Evolutionary conservation across 2,113 vertebrate species (phyloP).

Genomic region (Phrynocephalus versicolor): DNA sequence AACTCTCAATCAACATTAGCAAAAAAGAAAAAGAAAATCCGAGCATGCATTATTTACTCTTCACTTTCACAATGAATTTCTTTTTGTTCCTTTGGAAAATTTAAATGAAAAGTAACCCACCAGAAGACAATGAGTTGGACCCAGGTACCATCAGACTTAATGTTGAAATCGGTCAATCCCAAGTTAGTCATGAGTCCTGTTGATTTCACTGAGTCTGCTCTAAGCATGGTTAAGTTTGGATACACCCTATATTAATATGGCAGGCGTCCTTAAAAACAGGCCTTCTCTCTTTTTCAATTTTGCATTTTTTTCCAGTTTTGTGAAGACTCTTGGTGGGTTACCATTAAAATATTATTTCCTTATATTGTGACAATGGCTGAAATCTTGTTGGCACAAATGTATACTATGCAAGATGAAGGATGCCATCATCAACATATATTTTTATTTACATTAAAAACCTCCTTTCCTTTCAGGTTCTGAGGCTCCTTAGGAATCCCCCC

Average conservation of each 20-base stretch:
- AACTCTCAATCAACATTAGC: conserved; percentile 18
- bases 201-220: background rate
- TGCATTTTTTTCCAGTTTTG: background rate
- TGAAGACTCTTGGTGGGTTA: conserved; percentile 24
- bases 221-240: background rate
- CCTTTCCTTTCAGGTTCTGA: too few relatives aligned
- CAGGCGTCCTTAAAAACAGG: conserved; percentile 23
- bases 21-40: conserved; percentile 32
- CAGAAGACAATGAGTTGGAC: conserved; percentile 25
- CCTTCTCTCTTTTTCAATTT: background rate
- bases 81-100: conserved; percentile 38
- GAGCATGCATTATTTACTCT: conserved; percentile 4
- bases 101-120: conserved; percentile 24
- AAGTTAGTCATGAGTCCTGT: background rate
- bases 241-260: conserved; percentile 31
- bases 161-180: background rate
- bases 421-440: too few relatives aligned
- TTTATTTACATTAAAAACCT: too few relatives aligned
- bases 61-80: conserved; percentile 26
- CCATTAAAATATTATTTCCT: conserved; percentile 16
- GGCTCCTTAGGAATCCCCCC: too few relatives aligned
- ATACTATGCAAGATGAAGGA: background rate
- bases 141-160: background rate
- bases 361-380: background rate
- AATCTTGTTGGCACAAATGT: too few relatives aligned